phyloP scores from a whole-genome alignment of 2,888 invertebrate genomes.

The Eupeodes latifasciatus region DNA sequence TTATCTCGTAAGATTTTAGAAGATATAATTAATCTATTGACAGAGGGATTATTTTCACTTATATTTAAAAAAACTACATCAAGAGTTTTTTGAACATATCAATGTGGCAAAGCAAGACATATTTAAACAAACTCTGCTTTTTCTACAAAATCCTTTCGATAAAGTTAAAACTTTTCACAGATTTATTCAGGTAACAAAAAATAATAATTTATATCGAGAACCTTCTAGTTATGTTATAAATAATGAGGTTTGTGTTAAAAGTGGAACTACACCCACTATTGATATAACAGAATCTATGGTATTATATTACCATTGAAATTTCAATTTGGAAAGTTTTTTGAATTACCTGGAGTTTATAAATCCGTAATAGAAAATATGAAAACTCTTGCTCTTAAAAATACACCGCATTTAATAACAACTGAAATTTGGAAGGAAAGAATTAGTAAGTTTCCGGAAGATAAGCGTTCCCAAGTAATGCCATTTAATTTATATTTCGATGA shows the following conservation, averaged over 20 bases:
- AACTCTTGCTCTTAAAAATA: neutral
- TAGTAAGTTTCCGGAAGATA: slow-evolving; percentile 15
- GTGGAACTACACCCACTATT: slow-evolving; percentile 1
- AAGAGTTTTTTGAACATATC: too few species aligned
- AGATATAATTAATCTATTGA: too few species aligned
- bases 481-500: slow-evolving; percentile 16
- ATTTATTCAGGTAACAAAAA: slow-evolving; percentile 9
- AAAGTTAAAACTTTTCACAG: slow-evolving; percentile 17
- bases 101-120: too few species aligned
- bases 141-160: too few species aligned
- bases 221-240: slow-evolving; percentile 1
- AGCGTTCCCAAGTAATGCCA: slow-evolving; percentile 1
- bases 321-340: slow-evolving; percentile 14
- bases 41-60: too few species aligned
- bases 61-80: too few species aligned
- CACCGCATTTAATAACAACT: slow-evolving; percentile 24
- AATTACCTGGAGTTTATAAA: slow-evolving; percentile 1
- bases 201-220: neutral
- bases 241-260: slow-evolving; percentile 10
- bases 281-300: slow-evolving; percentile 15
- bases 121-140: too few species aligned
- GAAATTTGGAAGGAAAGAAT: slow-evolving; percentile 30
- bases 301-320: neutral
- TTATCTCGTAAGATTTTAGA: too few species aligned
- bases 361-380: neutral